Conservation (phyloP, 2,797 vertebrate species). For the Coluber constrictor region DNA sequence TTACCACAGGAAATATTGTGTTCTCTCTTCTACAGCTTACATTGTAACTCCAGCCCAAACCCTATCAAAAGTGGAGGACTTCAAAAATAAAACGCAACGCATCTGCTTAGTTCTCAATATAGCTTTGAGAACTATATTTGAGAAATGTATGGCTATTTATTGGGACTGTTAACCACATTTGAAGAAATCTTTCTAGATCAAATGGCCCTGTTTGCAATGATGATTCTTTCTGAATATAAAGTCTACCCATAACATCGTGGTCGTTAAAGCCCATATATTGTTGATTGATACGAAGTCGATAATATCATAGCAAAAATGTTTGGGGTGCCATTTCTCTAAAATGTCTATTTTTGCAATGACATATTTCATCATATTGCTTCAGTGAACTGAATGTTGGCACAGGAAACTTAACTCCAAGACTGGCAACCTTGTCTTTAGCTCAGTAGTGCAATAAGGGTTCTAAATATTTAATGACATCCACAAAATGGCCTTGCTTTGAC, state of each 20-base stretch:
- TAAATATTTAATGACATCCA: background rate
- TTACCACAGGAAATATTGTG: background rate
- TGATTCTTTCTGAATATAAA: background rate
- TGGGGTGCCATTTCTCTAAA: background rate
- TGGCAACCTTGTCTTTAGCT: background rate
- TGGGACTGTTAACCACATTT: background rate
- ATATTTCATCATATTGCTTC: background rate
- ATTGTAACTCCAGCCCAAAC: background rate
- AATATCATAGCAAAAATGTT: background rate
- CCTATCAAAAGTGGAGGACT: background rate
- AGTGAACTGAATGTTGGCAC: background rate
- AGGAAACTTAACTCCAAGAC: background rate
- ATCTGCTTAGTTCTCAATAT: background rate
- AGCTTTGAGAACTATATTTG: background rate
- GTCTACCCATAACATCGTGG: background rate
- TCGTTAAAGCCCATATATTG: background rate
- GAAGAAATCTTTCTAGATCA: background rate
- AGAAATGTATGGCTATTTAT: background rate
- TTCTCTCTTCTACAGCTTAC: background rate
- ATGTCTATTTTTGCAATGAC: background rate
- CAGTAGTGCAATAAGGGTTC: background rate
- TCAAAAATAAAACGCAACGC: background rate
- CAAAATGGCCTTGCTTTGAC: background rate
- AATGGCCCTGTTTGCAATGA: background rate
- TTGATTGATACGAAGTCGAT: background rate